Percentiles rank a stretch among this genome's conserved stretches.
These are phyloP conservation scores for Lasiurus cinereus DNA, from an alignment of 2,113 vertebrate genomes.

Conservation along the genomic window DNA sequence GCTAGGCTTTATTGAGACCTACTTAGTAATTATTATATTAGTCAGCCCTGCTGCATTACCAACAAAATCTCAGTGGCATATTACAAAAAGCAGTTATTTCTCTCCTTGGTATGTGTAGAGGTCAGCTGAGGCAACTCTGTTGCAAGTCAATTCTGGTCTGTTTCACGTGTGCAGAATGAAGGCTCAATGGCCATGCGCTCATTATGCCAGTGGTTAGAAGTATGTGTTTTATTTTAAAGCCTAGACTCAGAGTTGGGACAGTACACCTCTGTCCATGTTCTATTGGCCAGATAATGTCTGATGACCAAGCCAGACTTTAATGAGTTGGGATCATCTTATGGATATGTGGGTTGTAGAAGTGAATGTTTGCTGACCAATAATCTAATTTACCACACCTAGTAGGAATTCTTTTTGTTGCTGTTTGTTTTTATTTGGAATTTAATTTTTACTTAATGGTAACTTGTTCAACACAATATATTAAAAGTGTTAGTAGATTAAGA, in stretches of 20 bases:
- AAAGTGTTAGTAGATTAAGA: neutral
- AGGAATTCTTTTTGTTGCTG: neutral
- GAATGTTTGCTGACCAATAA: neutral
- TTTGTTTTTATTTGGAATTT: neutral
- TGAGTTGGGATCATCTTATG: neutral
- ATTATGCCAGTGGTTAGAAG: neutral
- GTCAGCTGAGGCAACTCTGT: neutral
- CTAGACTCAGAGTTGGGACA: neutral
- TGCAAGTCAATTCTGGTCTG: neutral
- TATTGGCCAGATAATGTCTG: conserved; percentile 4
- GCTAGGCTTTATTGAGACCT: neutral
- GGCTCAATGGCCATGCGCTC: rapidly evolving
- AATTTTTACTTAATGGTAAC: neutral
- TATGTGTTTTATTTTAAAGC: neutral
- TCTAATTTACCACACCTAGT: neutral
- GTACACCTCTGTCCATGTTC: neutral
- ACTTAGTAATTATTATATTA: conserved; percentile 11
- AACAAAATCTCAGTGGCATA: conserved; percentile 11
- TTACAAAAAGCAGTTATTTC: neutral
- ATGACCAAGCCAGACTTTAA: neutral
- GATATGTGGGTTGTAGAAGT: rapidly evolving
- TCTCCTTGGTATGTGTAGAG: neutral
- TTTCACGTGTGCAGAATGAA: neutral
- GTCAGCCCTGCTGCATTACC: neutral
- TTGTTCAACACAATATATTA: neutral